Base-by-base conservation (phyloP, 2,113 vertebrate genomes). In the Microtus ochrogaster region DNA sequence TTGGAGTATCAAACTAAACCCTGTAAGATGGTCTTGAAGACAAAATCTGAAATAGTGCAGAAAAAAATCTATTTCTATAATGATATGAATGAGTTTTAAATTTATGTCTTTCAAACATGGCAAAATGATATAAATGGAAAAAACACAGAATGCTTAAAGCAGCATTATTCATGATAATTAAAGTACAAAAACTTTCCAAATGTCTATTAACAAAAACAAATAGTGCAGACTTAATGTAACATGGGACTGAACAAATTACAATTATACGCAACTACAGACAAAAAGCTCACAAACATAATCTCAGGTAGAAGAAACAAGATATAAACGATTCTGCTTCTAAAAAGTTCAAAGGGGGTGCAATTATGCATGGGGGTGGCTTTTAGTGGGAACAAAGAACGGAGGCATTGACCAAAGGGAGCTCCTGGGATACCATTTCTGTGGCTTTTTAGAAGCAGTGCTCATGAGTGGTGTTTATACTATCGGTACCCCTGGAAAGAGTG, bases 291-390 rank as follows among this genome's bases (percentile, higher is more conserved):
- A 55, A 66, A 86, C 12, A 89, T 11, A 74, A 89, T 26, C 47
- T 44, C 65, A 73, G 77, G 39, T 61, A 30, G 93, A 88, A 93
- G n/a, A 81, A 78, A 24, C 66, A 41, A 89, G 16, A 65, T 14
- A 66, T 8, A 96, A 92, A 61, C 28, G 12, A 76, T 21, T 90
- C 49, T 89, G 26, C 39, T 84, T 85, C 73, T 84, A 44, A 33
- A 87, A 94, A 92, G 19, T 52, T 94, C 24, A 72, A 95, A 94
- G 65, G 3, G 8, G 14, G 5, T 61, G 74, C 82, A 95, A 94
- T 63, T 78, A 66, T 26, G 5, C 16, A 30, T 41, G 7, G 24
- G 13, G 52, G 26, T 33, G 6, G 9, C 44, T 39, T 16, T 39
- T 76, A 61, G 16, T 44, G 12, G 65, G 41, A 66, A 22, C 1